Evolutionary conservation across 2,797 vertebrate species (phyloP), one percentile per base, ranked within the genome.

Genomic region (Acropternis orthonyx): DNA sequence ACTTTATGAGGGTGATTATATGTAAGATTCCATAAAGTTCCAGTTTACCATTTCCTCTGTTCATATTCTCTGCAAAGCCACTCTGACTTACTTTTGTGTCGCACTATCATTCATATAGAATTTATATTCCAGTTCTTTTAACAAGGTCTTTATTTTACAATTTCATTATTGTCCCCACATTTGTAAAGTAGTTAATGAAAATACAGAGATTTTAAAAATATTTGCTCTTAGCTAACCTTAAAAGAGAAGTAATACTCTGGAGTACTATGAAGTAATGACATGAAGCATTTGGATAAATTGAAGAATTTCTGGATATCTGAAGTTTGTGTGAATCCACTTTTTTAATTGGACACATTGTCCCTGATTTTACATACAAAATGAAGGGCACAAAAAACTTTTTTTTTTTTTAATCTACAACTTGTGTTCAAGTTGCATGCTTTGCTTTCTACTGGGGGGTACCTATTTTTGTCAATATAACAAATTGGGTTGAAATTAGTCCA

Each of bases 301-400:
- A 72, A 59, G 12, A 73, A 41, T 19, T 56, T 76, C 32, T 7
- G 12, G 19, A 22, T 16, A 49, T 51, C 27, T 83, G 26, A 39
- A 83, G 66, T 11, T 10, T 56, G 23, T 56, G 24, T 56, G 23
- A 67, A 41, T 7, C 21, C 3, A 18, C 20, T 63, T 92, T 74
- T 73, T 37, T n/a, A 67, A 77, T 14, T 36, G 32, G 28, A 61
- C 5, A 23, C 41, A 59, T 48, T 76, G 6, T 1, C 6, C 14
- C 22, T 73, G 6, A 1, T 43, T 80, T 92, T 77, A 37, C 15
- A 54, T 16, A 7, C 4, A 74, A 63, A 65, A 46, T 49, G 20
- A 69, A n/a, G 5, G 49, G 20, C 32, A 44, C 15, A 39, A 32
- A 34, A 46, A 36, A 16, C 0, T 6, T 6, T 0, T 0, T 32